Evolutionary conservation across 2,797 vertebrate species (phyloP).

Genomic region (Pangasius macronema): DNA sequence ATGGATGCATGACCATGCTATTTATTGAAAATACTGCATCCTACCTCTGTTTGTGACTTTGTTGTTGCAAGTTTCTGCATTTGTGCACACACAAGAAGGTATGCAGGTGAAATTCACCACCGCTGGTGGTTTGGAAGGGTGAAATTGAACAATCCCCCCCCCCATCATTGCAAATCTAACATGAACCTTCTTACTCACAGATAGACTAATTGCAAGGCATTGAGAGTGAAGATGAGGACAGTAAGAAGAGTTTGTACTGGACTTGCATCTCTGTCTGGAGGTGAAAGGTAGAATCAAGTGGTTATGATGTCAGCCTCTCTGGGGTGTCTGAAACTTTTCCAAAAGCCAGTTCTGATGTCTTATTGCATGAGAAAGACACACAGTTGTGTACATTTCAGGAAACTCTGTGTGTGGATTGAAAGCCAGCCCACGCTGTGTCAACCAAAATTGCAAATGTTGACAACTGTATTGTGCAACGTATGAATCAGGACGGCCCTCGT

Average conservation of each 20-base stretch:
- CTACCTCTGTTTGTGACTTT: neutral
- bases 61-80: neutral
- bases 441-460: constrained; percentile 7
- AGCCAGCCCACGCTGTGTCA: constrained; percentile 15
- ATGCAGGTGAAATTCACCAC: neutral
- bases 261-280: neutral
- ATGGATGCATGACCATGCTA: neutral
- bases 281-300: neutral
- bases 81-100: no score
- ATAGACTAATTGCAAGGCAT: neutral
- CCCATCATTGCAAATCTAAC: neutral
- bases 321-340: neutral
- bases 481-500: constrained; percentile 18
- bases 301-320: constrained; percentile 15
- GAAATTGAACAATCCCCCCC: neutral
- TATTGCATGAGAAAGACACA: neutral
- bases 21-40: neutral
- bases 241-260: neutral
- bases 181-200: neutral
- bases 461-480: constrained; percentile 13
- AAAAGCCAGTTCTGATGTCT: neutral
- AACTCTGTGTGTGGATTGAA: constrained; percentile 16
- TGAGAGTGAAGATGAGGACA: neutral
- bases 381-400: neutral
- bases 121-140: neutral